A percentile compares a stretch with the other conserved stretches of the same genome.
Conservation (phyloP, 2,888 invertebrate genomes). For the Acanthoscelides obtectus region DNA sequence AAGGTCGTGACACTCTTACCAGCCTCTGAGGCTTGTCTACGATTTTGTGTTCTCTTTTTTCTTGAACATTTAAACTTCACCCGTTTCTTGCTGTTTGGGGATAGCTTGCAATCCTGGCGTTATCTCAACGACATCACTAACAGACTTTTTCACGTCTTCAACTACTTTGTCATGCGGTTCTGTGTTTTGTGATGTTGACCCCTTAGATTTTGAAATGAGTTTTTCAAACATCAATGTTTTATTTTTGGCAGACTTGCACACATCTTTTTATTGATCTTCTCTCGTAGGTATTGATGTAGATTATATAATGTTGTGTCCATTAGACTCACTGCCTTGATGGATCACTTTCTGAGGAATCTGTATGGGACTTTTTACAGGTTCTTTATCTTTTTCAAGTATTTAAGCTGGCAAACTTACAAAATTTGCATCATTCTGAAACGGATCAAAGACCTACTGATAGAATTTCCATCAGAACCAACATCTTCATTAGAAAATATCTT, state of each 20-base stretch:
- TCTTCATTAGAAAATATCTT: conserved; percentile 45
- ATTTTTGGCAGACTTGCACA: conserved; percentile 39
- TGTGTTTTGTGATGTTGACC: conserved; percentile 38
- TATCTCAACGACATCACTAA: conserved; percentile 9
- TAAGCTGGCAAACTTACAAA: no score
- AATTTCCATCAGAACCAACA: conserved; percentile 21
- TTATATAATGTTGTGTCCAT: background rate
- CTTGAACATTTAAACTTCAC: conserved; percentile 6
- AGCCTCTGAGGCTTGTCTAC: no score
- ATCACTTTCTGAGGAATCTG: background rate
- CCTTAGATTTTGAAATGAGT: conserved; percentile 41
- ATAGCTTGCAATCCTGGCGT: conserved; percentile 4
- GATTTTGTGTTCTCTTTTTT: conserved; percentile 9
- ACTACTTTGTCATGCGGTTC: no score
- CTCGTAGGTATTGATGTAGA: background rate
- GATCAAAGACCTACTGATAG: conserved; percentile 13
- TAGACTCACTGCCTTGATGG: background rate
- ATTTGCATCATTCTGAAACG: conserved; percentile 8
- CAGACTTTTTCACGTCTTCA: conserved; percentile 24
- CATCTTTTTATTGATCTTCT: conserved; percentile 25
- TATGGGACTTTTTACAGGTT: background rate
- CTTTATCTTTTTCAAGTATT: conserved; percentile 17
- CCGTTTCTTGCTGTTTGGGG: background rate
- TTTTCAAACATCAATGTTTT: conserved; percentile 43
- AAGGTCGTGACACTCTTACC: no score